A percentile compares a stretch with the other conserved stretches of the same genome.
phyloP scores from a whole-genome alignment of 2,888 invertebrate genomes.

The Trissoscelio sp. region DNA sequence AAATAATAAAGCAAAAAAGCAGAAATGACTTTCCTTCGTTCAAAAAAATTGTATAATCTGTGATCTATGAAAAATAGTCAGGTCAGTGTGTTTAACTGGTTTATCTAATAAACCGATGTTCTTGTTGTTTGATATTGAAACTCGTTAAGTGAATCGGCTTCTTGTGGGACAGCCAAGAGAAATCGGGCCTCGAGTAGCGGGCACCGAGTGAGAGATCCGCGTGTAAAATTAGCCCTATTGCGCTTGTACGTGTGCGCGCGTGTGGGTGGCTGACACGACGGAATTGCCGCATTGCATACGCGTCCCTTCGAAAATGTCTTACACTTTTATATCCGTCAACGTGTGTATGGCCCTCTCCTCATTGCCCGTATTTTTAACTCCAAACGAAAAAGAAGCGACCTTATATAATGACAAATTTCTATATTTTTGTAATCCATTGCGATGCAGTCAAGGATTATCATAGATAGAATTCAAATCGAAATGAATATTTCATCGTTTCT shows the following conservation, averaged over 20 bases:
- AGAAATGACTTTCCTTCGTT: too few species aligned
- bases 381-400: too few species aligned
- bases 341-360: too few species aligned
- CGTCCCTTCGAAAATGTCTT: slow-evolving; percentile 17
- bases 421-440: too few species aligned
- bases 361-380: too few species aligned
- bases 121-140: slow-evolving; percentile 54
- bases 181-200: slow-evolving; percentile 76
- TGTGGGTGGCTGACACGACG: slow-evolving; percentile 53
- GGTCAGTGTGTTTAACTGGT: slow-evolving; percentile 33
- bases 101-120: slow-evolving; percentile 41
- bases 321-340: slow-evolving; percentile 30
- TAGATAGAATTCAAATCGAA: too few species aligned
- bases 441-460: too few species aligned
- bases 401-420: too few species aligned
- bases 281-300: slow-evolving; percentile 22
- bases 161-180: slow-evolving; percentile 68
- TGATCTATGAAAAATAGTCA: slow-evolving; percentile 15
- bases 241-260: slow-evolving; percentile 42
- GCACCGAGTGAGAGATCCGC: slow-evolving; percentile 70
- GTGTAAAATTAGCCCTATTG: slow-evolving; percentile 75
- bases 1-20: too few species aligned
- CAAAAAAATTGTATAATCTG: slow-evolving; percentile 19
- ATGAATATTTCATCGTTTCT: too few species aligned
- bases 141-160: slow-evolving; percentile 60